phyloP scores from a whole-genome alignment of 1,140 invertebrate species.

The Camponotus pennsylvanicus region DNA sequence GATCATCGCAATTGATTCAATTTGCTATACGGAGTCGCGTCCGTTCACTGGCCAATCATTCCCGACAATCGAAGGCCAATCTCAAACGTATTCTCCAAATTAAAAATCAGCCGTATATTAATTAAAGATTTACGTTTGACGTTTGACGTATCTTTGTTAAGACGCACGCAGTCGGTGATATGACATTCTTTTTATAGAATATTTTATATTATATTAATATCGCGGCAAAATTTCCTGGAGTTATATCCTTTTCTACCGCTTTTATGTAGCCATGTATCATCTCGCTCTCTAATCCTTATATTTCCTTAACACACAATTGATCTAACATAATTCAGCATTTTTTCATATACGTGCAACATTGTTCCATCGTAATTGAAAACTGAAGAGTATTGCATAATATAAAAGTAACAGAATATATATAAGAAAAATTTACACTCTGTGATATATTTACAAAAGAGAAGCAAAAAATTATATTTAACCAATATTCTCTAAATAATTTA shows the following conservation, averaged over 20 bases:
- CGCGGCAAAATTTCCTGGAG: too few relatives aligned
- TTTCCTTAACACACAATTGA: too few relatives aligned
- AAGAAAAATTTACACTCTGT: too few relatives aligned
- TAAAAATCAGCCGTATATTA: constrained; percentile 1
- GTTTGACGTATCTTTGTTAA: not conserved
- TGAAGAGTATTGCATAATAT: too few relatives aligned
- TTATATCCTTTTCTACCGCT: too few relatives aligned
- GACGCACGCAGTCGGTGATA: constrained; percentile 19
- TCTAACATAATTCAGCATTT: not conserved
- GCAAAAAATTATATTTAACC: not conserved
- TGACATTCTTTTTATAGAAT: constrained; percentile 6
- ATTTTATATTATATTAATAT: not conserved
- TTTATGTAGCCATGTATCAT: too few relatives aligned
- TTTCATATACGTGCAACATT: too few relatives aligned
- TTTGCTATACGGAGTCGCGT: not conserved
- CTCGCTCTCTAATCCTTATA: too few relatives aligned
- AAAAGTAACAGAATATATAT: too few relatives aligned
- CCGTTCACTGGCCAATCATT: not conserved
- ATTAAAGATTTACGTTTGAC: constrained; percentile 3
- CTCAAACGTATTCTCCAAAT: constrained; percentile 4
- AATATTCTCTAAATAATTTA: constrained; percentile 13
- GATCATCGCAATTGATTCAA: constrained; percentile 27
- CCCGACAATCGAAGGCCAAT: not conserved
- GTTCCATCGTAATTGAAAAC: too few relatives aligned
- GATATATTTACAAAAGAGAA: too few relatives aligned